Base-by-base conservation (phyloP, 2,888 invertebrate species). In the Schizaphis graminum region DNA sequence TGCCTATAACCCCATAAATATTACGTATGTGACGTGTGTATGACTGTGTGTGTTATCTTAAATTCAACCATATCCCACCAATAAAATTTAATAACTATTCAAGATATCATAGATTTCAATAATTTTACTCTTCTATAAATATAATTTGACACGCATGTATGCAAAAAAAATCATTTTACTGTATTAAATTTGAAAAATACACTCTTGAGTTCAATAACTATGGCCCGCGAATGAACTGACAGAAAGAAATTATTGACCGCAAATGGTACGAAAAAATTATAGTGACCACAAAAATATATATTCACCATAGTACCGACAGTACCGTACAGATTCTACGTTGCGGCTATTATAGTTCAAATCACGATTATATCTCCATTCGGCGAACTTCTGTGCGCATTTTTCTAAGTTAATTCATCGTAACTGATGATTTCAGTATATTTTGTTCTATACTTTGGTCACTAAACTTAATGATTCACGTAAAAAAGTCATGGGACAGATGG, bases 371-470 rank as follows among this genome's bases (percentile, higher is more conserved):
- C 16, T 67, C n/a, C 16, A 28, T 67, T 67, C 7, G 1, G 7
- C 16, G 16, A 35, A n/a, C 35, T 7, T 67, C 16, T 67, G n/a
- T 5, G 21, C 1, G 16, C 5, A 91, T 49, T n/a, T 49, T 8
- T 91, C 61, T 57, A 26, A 41, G 10, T 47, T 47, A n/a, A 7
- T 91, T 35, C 24, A 49, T 35, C 35, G 57, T 92, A 67, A 88
- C 53, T 88, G 49, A 87, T 67, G 87, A 67, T 35, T 41, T 49
- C 41, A n/a, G 21, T 88, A 49, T 16, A 26, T 91, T 92, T 57
- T 86, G 61, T 47, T 3, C 47, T 47, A 47, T 26, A 57, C 24
- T 47, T 4, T 87, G 8, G 92, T 24, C 86, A 53, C 57, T 35
- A 61, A 35, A 49, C 26, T 16, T 56, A 44, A 84, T 84, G 53